Base-by-base conservation (phyloP, 1,140 invertebrate species). In the Hylyphantes graminicola region DNA sequence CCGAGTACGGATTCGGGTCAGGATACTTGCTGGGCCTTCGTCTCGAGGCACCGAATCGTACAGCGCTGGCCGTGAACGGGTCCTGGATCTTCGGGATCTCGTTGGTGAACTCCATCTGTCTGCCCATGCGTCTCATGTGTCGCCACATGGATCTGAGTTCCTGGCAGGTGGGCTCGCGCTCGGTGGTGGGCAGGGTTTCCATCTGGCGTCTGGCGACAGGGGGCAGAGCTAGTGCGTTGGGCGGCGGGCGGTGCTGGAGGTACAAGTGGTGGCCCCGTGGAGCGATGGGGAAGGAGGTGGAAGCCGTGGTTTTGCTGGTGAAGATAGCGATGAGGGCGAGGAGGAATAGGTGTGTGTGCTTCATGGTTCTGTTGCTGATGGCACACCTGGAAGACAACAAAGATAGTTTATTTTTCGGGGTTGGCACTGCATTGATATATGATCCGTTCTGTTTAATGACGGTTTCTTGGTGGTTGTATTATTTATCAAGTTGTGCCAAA, bases 111-210 rank as follows among this genome's bases (percentile, higher is more conserved):
- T 86, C 86, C 70, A 83, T 86, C 8, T 95, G 94, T 68, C 95
- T 92, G n/a, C 94, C 94, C 90, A 96, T 95, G 77, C 95, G 90
- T 89, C 95, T 95, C 19, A 94, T 96, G 90, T 96, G 95, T 88
- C 95, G 93, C 96, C 95, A 97, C 95, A 97, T 96, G 7, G 94
- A 94, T 72, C 95, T 93, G 53, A 97, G 91, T 89, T 96, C 94
- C 78, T 96, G 95, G 89, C 96, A 97, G 50, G 92, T 93, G 0
- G 96, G 96, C 87, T 97, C 96, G 13, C 73, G 70, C 53, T 86
- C 65, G 5, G 54, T 13, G 7, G 70, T 15, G 6, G 78, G 85
- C 15, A 76, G 7, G 21, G 68, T 57, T 51, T 85, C 84, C 67
- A 73, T 78, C 53, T 85, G 84, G 9, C 84, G 57, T 10, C 84